Conservation (phyloP, 2,888 invertebrate species). For the Drosophila monieri region DNA sequence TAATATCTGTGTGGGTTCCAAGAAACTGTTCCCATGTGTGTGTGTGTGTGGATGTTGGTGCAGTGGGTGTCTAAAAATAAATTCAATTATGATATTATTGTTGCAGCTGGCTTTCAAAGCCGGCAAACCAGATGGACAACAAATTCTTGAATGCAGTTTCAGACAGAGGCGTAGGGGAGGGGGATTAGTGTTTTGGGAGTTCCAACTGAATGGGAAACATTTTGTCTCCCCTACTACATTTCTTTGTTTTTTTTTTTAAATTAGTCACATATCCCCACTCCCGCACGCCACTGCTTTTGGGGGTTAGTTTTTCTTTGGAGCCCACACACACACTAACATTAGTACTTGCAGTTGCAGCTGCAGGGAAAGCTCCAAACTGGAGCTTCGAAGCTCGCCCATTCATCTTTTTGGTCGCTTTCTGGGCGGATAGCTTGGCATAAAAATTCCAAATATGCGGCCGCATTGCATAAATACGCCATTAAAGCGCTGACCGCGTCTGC, state of each 20-base stretch:
- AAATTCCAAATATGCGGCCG: constrained; percentile 55
- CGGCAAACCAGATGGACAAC: constrained; percentile 70
- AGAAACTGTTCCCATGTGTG: constrained; percentile 1
- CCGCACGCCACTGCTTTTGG: background rate
- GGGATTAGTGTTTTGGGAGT: background rate
- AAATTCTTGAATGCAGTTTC: constrained; percentile 30
- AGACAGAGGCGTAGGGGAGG: background rate
- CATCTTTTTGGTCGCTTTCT: constrained; percentile 42
- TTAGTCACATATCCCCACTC: background rate
- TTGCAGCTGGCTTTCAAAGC: constrained; percentile 67
- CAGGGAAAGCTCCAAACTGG: constrained; percentile 6
- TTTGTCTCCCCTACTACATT: no score
- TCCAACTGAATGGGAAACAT: background rate
- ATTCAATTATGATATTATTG: constrained; percentile 70
- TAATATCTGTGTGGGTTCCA: constrained; percentile 2
- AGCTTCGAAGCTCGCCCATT: constrained; percentile 35
- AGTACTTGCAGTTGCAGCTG: constrained; percentile 11
- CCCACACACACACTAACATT: background rate
- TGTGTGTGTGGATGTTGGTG: constrained; percentile 50
- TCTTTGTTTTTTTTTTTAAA: no score
- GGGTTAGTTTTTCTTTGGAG: constrained; percentile 14
- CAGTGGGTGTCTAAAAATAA: constrained; percentile 71
- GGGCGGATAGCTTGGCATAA: constrained; percentile 26
- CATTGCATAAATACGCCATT: constrained; percentile 42
- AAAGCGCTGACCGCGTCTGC: constrained; percentile 35